Conservation (phyloP, 2,113 vertebrate species). For the Scalopus aquaticus region DNA sequence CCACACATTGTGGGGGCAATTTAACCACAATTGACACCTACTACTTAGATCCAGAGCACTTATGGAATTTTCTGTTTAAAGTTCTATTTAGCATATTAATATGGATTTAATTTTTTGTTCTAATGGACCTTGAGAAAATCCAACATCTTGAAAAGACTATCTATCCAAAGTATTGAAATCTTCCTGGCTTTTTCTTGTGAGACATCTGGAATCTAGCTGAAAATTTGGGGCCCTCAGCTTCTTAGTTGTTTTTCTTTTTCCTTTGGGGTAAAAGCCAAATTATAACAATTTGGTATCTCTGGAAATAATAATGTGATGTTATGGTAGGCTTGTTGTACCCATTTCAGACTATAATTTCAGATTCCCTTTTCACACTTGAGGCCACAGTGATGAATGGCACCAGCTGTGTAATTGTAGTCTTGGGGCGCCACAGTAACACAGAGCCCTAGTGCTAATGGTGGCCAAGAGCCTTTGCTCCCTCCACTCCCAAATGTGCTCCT, state of each 20-base stretch:
- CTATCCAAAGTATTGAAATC: not conserved
- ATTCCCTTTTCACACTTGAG: slow-evolving; percentile 60
- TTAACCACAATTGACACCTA: not conserved
- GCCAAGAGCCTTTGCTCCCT: not conserved
- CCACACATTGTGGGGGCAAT: not conserved
- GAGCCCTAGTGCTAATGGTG: not conserved
- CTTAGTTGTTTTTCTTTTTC: not conserved
- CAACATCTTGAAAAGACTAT: not conserved
- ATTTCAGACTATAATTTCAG: slow-evolving; percentile 60
- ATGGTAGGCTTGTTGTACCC: slow-evolving; percentile 56
- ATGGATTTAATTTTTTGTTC: not conserved
- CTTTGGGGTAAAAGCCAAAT: slow-evolving; percentile 59
- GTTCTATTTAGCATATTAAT: not conserved
- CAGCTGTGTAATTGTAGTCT: slow-evolving; percentile 23
- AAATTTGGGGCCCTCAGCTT: slow-evolving; percentile 36
- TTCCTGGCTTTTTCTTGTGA: not conserved
- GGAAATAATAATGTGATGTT: slow-evolving; percentile 71
- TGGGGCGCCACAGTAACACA: not conserved
- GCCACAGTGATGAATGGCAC: slow-evolving; percentile 37
- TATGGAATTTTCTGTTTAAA: not conserved
- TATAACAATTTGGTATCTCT: slow-evolving; percentile 67
- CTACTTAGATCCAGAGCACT: not conserved
- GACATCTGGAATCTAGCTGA: slow-evolving; percentile 59
- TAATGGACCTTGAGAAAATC: not conserved
- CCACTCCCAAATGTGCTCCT: not conserved